Base-by-base conservation (phyloP, 2,113 vertebrate species). In the Chiloscyllium plagiosum region DNA sequence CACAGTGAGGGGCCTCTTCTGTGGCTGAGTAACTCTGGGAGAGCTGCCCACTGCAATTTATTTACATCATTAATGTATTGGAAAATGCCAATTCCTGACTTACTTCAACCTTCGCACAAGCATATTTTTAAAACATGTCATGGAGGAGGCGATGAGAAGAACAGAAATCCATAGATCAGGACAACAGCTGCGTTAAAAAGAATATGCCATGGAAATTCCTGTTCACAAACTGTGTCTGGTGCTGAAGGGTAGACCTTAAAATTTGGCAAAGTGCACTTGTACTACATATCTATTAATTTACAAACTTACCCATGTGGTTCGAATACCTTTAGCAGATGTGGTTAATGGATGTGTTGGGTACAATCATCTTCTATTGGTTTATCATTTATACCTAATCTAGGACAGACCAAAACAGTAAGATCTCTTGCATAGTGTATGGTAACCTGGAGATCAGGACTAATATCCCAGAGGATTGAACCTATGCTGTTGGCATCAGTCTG, bases 21-120 rank as follows among this genome's bases (percentile, higher is more conserved):
- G n/a, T 37, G 61, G 56, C 89, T 93, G 89, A 93, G 89, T 37
- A 93, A 66, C 89, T 37, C 89, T 93, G 61, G 89, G 89, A 93
- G 61, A 93, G 33, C 61, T 93, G 61, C 89, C 89, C 89, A 93
- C 89, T 37, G n/a, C 33, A 66, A 4, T n/a, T 37, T 37, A 66
- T 66, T 93, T 68, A 61, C 89, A 37, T 93, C 65, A 66, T 93
- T 93, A 66, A 17, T 47, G 6, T n/a, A 22, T 22, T 33, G 89
- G n/a, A 37, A 93, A 93, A 22, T 66, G 89, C 33, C 61, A 66
- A 66, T 10, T n/a, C 89, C 17, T 0, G 65, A 37, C 89, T 93
- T 12, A 93, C 10, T 93, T 93, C 17, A 93, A 66, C 89, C n/a
- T 93, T 93, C 8, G 66, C n/a, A 61, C 56, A 66, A 66, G 61